Evolutionary conservation across 2,888 invertebrate species (phyloP).

Genomic region (Leucania comma): DNA sequence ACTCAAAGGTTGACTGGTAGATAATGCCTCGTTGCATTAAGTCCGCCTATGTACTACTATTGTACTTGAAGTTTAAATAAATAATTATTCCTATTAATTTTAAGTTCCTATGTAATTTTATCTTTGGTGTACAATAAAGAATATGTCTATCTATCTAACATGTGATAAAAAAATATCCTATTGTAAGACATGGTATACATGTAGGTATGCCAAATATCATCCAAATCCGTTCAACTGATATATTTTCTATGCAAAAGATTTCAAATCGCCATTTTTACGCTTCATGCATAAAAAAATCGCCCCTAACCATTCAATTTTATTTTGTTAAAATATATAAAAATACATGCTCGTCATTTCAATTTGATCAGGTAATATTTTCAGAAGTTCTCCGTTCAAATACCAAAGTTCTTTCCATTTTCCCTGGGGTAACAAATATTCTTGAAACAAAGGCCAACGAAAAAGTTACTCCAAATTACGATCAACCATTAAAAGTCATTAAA

Average conservation of each 20-base stretch:
- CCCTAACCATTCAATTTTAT: background rate
- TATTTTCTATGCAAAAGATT: background rate
- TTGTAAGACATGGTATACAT: too few relatives aligned
- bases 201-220: too few relatives aligned
- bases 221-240: too few relatives aligned
- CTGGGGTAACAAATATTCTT: slow-evolving; percentile 4
- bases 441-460: slow-evolving; percentile 47
- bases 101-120: too few relatives aligned
- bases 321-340: background rate
- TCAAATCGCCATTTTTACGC: background rate
- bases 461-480: slow-evolving; percentile 68
- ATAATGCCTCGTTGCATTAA: too few relatives aligned
- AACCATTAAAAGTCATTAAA: slow-evolving; percentile 73
- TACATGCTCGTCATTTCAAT: background rate
- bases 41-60: too few relatives aligned
- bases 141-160: too few relatives aligned
- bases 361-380: slow-evolving; percentile 9
- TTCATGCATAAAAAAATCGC: background rate
- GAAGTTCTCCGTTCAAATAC: slow-evolving; percentile 20
- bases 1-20: too few relatives aligned
- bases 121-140: too few relatives aligned
- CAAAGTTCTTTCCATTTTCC: slow-evolving; percentile 3
- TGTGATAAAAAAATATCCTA: too few relatives aligned
- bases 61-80: too few relatives aligned
- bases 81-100: too few relatives aligned